Evolutionary conservation across 1,140 invertebrate species (phyloP).

Genomic region (Riptortus pedestris): DNA sequence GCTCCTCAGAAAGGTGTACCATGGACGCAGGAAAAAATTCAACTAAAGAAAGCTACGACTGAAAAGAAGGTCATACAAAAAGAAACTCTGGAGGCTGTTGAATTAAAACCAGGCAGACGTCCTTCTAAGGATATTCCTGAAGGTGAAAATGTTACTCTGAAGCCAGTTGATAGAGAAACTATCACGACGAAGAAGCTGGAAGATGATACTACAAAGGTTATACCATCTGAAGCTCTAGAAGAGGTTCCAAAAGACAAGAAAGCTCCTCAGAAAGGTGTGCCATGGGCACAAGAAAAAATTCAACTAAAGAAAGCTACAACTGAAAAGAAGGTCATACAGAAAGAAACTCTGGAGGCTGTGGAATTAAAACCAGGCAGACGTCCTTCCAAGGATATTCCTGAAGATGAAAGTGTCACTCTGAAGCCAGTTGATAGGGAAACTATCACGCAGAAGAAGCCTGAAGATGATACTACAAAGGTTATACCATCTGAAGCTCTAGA

Average conservation of each 20-base stretch:
- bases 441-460: not conserved
- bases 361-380: slow-evolving; percentile 36
- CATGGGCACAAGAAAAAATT: slow-evolving; percentile 32
- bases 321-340: slow-evolving; percentile 29
- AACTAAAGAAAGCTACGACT: slow-evolving; percentile 33
- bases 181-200: too few relatives aligned
- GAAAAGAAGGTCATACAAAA: slow-evolving; percentile 32
- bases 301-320: slow-evolving; percentile 30
- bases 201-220: too few relatives aligned
- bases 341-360: slow-evolving; percentile 31
- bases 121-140: not conserved
- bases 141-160: not conserved
- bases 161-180: not conserved
- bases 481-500: too few relatives aligned
- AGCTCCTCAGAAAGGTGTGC: not conserved
- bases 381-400: not conserved
- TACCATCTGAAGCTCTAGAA: too few relatives aligned
- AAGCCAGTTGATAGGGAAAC: slow-evolving; percentile 19
- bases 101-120: slow-evolving; percentile 36
- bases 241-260: too few relatives aligned
- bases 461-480: not conserved
- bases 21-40: slow-evolving; percentile 26
- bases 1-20: not conserved
- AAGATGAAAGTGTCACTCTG: slow-evolving; percentile 26
- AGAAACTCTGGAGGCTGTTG: slow-evolving; percentile 37